Evolutionary conservation across 2,888 invertebrate species (phyloP).

Genomic region (Chymomyza caudatula): DNA sequence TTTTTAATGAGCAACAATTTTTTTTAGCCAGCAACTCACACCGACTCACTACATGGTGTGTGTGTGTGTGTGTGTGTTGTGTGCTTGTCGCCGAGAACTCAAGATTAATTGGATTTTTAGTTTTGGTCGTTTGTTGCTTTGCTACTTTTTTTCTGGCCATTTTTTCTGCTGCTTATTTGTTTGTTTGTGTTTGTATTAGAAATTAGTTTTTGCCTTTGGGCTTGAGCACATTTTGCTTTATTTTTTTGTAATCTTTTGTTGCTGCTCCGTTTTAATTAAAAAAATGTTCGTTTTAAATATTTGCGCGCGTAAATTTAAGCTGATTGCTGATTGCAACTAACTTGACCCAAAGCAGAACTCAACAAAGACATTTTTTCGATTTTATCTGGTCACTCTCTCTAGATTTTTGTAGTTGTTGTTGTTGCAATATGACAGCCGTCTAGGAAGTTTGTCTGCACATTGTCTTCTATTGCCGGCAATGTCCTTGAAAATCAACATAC

Average conservation of each 20-base stretch:
- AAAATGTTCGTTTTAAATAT: slow-evolving; percentile 39
- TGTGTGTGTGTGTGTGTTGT: neutral
- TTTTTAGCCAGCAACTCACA: slow-evolving; percentile 1
- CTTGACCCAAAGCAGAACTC: slow-evolving; percentile 4
- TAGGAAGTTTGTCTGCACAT: neutral
- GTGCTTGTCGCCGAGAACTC: slow-evolving; percentile 46
- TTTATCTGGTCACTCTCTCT: slow-evolving; percentile 10
- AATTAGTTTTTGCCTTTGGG: slow-evolving; percentile 58
- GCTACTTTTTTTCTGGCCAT: slow-evolving; percentile 7
- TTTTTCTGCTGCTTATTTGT: slow-evolving; percentile 9
- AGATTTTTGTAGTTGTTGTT: neutral
- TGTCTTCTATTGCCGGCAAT: neutral
- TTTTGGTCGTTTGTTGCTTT: slow-evolving; percentile 22
- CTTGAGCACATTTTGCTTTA: neutral
- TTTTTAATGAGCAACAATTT: slow-evolving; percentile 50
- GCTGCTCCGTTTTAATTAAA: slow-evolving; percentile 44
- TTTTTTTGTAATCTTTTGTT: neutral
- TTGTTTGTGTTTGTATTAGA: slow-evolving; percentile 64
- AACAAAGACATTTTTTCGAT: slow-evolving; percentile 27
- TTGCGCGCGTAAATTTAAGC: slow-evolving; percentile 20
- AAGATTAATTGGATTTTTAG: slow-evolving; percentile 68
- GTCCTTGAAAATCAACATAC: slow-evolving; percentile 65
- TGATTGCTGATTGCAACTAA: neutral
- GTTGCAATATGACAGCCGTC: neutral
- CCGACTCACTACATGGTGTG: neutral